Conservation (phyloP, 2,888 invertebrate species). For the Atrina japonica region DNA sequence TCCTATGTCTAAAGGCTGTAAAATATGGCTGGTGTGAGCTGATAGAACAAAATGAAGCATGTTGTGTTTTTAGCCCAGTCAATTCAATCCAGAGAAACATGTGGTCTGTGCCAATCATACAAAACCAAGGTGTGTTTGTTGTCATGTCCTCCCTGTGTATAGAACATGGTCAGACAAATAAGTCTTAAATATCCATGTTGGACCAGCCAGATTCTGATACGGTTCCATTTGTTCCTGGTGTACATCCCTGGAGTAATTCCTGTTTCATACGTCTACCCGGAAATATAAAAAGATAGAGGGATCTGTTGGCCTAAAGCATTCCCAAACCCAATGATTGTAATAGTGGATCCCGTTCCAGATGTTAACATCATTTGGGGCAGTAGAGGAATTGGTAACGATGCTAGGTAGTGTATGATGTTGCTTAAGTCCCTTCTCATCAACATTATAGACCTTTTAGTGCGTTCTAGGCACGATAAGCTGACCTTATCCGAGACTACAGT, state of each 20-base stretch:
- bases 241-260: slow-evolving; percentile 23
- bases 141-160: neutral
- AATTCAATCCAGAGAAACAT: too few species aligned
- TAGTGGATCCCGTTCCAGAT: slow-evolving; percentile 23
- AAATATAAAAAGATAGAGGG: slow-evolving; percentile 37
- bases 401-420: slow-evolving; percentile 39
- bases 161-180: slow-evolving; percentile 3
- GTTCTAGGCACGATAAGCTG: too few species aligned
- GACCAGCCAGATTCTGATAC: slow-evolving; percentile 32
- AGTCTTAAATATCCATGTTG: slow-evolving; percentile 16
- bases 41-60: slow-evolving; percentile 22
- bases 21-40: slow-evolving; percentile 18
- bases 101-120: slow-evolving; percentile 38
- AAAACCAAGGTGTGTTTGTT: slow-evolving; percentile 9
- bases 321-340: slow-evolving; percentile 23
- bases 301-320: slow-evolving; percentile 26
- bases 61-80: too few species aligned
- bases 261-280: slow-evolving; percentile 26
- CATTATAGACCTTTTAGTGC: slow-evolving; percentile 36
- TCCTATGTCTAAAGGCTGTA: slow-evolving; percentile 35
- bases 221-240: slow-evolving; percentile 9
- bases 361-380: slow-evolving; percentile 36
- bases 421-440: slow-evolving; percentile 46
- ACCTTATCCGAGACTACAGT: too few species aligned
- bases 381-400: slow-evolving; percentile 18